These are phyloP conservation scores for Megalops cyprinoides DNA, from an alignment of 2,797 vertebrate species.

Conservation along the genomic window DNA sequence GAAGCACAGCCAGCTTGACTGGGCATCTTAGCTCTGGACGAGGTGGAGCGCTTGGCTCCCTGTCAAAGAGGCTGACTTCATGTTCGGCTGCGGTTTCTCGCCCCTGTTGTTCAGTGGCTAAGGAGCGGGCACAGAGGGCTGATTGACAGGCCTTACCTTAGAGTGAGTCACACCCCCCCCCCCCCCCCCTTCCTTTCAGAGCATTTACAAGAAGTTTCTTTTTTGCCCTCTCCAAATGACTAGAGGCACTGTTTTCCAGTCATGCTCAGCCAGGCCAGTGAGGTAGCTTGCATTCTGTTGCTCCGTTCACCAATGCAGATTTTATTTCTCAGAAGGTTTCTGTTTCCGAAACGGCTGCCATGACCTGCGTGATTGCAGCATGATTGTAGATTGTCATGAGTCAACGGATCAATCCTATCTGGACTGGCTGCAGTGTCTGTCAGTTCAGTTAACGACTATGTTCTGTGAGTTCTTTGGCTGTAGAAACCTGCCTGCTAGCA, in stretches of 20 bases:
- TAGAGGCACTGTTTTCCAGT: background rate
- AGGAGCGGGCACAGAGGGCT: conserved; percentile 47
- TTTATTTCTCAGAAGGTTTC: background rate
- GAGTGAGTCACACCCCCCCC: conserved; percentile 37
- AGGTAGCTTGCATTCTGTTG: background rate
- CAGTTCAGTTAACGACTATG: background rate
- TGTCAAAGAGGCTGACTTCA: conserved; percentile 46
- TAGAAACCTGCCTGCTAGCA: background rate
- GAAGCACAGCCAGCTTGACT: conserved; percentile 29
- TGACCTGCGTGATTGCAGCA: background rate
- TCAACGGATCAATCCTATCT: too few species aligned
- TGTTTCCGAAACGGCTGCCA: background rate
- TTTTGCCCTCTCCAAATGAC: background rate
- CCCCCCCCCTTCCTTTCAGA: conserved; percentile 52
- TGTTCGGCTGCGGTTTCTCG: background rate
- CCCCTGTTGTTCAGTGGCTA: conserved; percentile 14
- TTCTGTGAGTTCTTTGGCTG: too few species aligned
- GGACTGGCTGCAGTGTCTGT: background rate
- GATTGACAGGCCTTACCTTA: conserved; percentile 41
- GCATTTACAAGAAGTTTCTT: conserved; percentile 30
- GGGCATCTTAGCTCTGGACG: conserved; percentile 43
- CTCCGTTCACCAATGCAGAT: background rate
- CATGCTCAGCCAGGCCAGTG: background rate
- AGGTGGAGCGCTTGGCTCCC: conserved; percentile 48
- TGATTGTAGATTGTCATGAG: too few species aligned